Conservation (phyloP, 2,797 vertebrate genomes). For the Pampus argenteus region DNA sequence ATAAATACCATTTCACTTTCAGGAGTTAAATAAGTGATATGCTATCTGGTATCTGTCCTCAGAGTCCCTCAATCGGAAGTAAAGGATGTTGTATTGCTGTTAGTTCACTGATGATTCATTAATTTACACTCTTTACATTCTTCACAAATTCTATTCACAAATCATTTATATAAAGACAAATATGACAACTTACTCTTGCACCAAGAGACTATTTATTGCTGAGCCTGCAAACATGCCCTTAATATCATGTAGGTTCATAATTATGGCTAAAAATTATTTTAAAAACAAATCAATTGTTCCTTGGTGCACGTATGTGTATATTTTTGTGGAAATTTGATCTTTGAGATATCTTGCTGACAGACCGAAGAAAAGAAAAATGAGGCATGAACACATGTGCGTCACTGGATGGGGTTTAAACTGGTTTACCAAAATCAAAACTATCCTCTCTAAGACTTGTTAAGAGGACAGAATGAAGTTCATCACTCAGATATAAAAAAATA, state of each 20-base stretch:
- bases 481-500: slow-evolving; percentile 27
- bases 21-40: slow-evolving; percentile 5
- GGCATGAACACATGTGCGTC: neutral
- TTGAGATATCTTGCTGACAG: neutral
- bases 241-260: neutral
- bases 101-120: neutral
- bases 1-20: slow-evolving; percentile 6
- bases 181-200: slow-evolving; percentile 4
- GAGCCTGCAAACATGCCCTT: slow-evolving; percentile 2
- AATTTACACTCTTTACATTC: neutral
- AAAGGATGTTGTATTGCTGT: neutral
- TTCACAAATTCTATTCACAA: neutral
- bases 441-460: slow-evolving; percentile 10
- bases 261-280: neutral
- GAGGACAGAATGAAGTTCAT: slow-evolving; percentile 13
- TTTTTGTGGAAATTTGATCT: neutral
- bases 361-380: neutral
- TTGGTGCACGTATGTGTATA: neutral
- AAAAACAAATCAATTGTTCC: neutral
- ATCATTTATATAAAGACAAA: neutral
- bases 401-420: slow-evolving; percentile 13
- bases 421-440: slow-evolving; percentile 28
- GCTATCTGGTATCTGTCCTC: neutral
- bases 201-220: slow-evolving; percentile 6
- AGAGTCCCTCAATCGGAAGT: slow-evolving; percentile 10